These are phyloP conservation scores for Cactoblastis cactorum DNA, from an alignment of 2,888 invertebrate genomes.

Conservation along the genomic window DNA sequence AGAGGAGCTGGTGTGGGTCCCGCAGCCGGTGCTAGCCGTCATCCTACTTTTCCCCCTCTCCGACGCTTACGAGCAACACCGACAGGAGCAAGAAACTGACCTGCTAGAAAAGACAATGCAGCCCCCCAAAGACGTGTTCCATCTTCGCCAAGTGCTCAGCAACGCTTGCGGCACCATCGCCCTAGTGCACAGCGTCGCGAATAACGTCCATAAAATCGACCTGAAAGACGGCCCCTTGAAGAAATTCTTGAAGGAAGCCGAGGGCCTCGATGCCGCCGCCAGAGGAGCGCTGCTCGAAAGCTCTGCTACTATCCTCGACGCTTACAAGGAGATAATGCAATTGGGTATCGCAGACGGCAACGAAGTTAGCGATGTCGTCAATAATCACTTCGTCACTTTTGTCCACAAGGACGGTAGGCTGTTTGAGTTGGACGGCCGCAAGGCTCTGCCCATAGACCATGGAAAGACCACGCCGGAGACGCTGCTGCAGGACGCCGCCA, in stretches of 20 bases:
- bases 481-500: slow-evolving; percentile 90
- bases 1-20: slow-evolving; percentile 90
- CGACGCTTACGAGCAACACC: slow-evolving; percentile 85
- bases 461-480: slow-evolving; percentile 85
- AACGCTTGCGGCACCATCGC: slow-evolving; percentile 98
- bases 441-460: slow-evolving; percentile 87
- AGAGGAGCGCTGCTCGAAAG: slow-evolving; percentile 87
- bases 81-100: slow-evolving; percentile 81
- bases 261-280: slow-evolving; percentile 83
- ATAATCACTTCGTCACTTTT: slow-evolving; percentile 94
- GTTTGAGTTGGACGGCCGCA: slow-evolving; percentile 87
- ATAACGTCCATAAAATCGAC: slow-evolving; percentile 87
- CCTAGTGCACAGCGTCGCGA: slow-evolving; percentile 94
- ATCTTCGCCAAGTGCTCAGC: slow-evolving; percentile 91
- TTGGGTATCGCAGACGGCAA: slow-evolving; percentile 88
- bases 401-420: slow-evolving; percentile 88
- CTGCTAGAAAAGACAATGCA: slow-evolving; percentile 76
- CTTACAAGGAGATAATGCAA: slow-evolving; percentile 89
- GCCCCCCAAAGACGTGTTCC: slow-evolving; percentile 84
- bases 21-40: slow-evolving; percentile 90
- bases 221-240: slow-evolving; percentile 84
- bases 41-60: slow-evolving; percentile 92
- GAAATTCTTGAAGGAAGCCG: slow-evolving; percentile 85
- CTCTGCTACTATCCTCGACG: slow-evolving; percentile 84
- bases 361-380: slow-evolving; percentile 82